Evolutionary conservation across 1,140 invertebrate species (phyloP).

Genomic region (Oryctes rhinoceros): DNA sequence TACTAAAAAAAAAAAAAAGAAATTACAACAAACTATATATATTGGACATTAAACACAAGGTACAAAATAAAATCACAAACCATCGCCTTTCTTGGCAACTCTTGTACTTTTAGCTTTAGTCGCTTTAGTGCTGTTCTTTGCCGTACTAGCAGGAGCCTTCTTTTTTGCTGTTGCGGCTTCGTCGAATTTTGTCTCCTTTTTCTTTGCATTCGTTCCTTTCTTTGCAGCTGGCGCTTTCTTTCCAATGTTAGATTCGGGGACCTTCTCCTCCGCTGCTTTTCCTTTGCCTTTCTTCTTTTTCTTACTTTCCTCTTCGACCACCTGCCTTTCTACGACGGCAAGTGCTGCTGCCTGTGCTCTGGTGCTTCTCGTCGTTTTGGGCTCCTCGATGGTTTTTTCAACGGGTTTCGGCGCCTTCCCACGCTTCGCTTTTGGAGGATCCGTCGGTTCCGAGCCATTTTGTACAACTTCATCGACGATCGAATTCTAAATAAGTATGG

Average conservation of each 20-base stretch:
- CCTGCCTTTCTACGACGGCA: neutral
- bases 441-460: neutral
- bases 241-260: neutral
- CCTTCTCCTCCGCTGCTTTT: neutral
- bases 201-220: too few species aligned
- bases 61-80: slow-evolving; percentile 38
- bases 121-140: neutral
- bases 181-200: too few species aligned
- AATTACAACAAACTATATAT: slow-evolving; percentile 37
- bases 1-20: slow-evolving; percentile 16
- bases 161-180: too few species aligned
- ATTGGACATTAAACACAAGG: slow-evolving; percentile 32
- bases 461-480: neutral
- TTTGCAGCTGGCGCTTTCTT: neutral
- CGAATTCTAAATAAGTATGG: neutral
- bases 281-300: slow-evolving; percentile 20
- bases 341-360: neutral
- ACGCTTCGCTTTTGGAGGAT: slow-evolving; percentile 3
- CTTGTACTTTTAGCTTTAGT: neutral
- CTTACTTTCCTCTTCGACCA: slow-evolving; percentile 1
- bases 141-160: too few species aligned
- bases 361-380: neutral
- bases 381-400: neutral
- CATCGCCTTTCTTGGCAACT: slow-evolving; percentile 18
- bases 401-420: neutral